phyloP scores from a whole-genome alignment of 2,888 invertebrate genomes.

The Criorhina ranunculi region DNA sequence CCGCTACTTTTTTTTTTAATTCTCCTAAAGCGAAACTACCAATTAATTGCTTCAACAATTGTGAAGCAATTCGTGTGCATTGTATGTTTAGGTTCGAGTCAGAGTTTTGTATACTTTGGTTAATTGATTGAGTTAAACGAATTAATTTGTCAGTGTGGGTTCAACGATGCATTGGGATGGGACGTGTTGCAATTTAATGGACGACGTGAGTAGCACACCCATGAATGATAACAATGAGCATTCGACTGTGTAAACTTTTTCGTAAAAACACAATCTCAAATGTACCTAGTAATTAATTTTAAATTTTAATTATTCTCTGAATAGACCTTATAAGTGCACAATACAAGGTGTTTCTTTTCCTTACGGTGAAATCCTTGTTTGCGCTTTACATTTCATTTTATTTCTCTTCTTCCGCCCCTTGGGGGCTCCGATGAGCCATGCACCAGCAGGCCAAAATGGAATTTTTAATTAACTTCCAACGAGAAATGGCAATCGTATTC shows the following conservation, averaged over 20 bases:
- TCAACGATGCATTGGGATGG: constrained; percentile 36
- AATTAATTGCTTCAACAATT: constrained; percentile 74
- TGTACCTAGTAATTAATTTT: constrained; percentile 36
- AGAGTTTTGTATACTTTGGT: constrained; percentile 41
- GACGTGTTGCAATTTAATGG: constrained; percentile 46
- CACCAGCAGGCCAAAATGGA: constrained; percentile 31
- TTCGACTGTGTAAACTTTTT: too few species aligned
- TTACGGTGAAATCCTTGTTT: constrained; percentile 44
- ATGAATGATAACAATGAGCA: not conserved
- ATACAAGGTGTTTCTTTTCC: constrained; percentile 1
- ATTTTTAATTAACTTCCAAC: constrained; percentile 56
- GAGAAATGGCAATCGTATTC: constrained; percentile 23
- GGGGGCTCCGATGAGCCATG: not conserved
- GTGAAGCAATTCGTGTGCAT: constrained; percentile 62
- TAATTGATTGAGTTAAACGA: constrained; percentile 72
- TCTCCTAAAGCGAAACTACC: constrained; percentile 46
- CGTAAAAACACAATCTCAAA: too few species aligned
- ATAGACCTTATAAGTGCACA: constrained; percentile 20
- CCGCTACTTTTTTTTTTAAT: constrained; percentile 22
- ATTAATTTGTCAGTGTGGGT: constrained; percentile 42
- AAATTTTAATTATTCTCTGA: constrained; percentile 46
- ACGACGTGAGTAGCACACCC: not conserved
- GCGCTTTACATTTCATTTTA: constrained; percentile 34
- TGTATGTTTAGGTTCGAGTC: constrained; percentile 33
- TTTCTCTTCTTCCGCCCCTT: not conserved